Percentiles rank a stretch among this genome's conserved stretches.
phyloP scores from a whole-genome alignment of 2,797 vertebrate species.

The Urosaurus nigricauda region DNA sequence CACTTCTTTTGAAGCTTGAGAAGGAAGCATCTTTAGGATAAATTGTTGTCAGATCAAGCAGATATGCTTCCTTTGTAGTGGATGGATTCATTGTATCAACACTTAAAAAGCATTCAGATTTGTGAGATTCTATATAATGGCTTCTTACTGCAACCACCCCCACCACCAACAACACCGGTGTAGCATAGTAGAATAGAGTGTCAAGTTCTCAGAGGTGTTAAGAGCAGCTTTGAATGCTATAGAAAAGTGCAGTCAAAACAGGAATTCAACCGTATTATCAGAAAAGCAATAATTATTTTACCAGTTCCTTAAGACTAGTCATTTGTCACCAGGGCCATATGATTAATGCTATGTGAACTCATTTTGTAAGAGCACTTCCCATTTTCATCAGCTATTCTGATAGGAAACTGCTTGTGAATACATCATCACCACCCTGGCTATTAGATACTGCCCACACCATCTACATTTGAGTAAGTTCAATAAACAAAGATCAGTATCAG shows the following conservation, averaged over 20 bases:
- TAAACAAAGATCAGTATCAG: constrained; percentile 44
- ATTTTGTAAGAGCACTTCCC: constrained; percentile 47
- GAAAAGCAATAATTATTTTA: not conserved
- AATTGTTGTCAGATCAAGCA: too few species aligned
- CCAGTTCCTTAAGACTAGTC: not conserved
- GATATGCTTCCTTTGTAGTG: too few species aligned
- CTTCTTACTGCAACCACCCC: too few species aligned
- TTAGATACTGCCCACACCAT: not conserved
- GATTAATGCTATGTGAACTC: constrained; percentile 42
- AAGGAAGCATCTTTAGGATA: too few species aligned
- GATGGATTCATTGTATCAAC: too few species aligned
- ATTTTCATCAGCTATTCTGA: constrained; percentile 38
- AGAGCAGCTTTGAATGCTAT: not conserved
- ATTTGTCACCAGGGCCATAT: constrained; percentile 33
- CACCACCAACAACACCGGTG: too few species aligned
- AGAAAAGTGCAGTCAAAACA: not conserved
- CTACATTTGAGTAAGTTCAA: constrained; percentile 33
- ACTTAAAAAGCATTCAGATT: too few species aligned
- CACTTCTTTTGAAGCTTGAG: too few species aligned
- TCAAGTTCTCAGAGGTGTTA: not conserved
- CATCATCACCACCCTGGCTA: constrained; percentile 9
- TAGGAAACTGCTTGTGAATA: constrained; percentile 44
- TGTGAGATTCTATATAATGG: too few species aligned
- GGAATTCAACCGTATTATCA: not conserved
- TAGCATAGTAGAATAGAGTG: too few species aligned